Evolutionary conservation across 2,797 vertebrate species (phyloP).

Genomic region (Podargus strigoides): DNA sequence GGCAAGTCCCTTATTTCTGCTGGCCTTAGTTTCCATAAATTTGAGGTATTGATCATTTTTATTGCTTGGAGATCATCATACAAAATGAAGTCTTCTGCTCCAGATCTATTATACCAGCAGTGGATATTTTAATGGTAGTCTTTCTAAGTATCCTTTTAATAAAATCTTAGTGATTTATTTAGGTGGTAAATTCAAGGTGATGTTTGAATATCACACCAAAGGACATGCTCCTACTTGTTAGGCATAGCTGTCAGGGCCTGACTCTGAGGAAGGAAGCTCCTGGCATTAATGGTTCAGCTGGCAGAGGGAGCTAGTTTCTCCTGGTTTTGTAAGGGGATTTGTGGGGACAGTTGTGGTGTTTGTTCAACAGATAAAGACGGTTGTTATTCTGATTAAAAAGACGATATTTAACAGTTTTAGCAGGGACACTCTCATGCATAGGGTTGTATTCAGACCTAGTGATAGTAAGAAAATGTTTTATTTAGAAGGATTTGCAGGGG

Average conservation of each 20-base stretch:
- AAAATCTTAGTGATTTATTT: neutral
- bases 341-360: neutral
- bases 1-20: neutral
- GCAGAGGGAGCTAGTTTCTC: neutral
- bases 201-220: neutral
- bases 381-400: neutral
- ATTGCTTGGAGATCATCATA: neutral
- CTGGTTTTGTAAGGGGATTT: neutral
- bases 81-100: neutral
- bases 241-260: neutral
- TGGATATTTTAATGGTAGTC: neutral
- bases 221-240: rapidly evolving
- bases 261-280: neutral
- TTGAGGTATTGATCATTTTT: rapidly evolving
- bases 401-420: neutral
- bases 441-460: neutral
- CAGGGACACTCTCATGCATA: neutral
- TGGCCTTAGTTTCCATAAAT: neutral
- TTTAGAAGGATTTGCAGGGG: neutral
- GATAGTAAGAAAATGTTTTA: neutral
- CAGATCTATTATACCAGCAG: neutral
- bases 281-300: neutral
- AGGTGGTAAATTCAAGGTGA: neutral
- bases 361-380: neutral
- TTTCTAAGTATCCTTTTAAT: neutral